Evolutionary conservation across 2,797 vertebrate species (phyloP).

Genomic region (Harpagifer antarcticus): DNA sequence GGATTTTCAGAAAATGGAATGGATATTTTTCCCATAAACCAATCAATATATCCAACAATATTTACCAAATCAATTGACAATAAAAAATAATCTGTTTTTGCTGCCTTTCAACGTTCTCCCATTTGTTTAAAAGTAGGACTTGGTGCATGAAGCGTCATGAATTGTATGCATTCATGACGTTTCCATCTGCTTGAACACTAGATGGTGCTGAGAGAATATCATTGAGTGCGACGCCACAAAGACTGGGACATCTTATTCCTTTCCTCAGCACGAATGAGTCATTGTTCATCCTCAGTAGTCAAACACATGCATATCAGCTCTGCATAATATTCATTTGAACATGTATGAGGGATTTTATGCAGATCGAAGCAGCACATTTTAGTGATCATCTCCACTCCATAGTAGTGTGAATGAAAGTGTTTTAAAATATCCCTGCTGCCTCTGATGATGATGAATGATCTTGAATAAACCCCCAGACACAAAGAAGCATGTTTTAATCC

Average conservation of each 20-base stretch:
- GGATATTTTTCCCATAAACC: too few relatives aligned
- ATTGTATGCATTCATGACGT: constrained; percentile 12
- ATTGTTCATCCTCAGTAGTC: constrained; percentile 14
- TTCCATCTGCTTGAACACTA: constrained; percentile 65
- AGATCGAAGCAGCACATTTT: background rate
- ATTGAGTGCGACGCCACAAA: background rate
- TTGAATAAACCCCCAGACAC: background rate
- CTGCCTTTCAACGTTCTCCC: background rate
- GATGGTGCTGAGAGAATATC: constrained; percentile 70
- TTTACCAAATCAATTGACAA: too few relatives aligned
- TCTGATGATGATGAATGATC: background rate
- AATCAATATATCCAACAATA: too few relatives aligned
- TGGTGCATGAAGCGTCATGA: too few relatives aligned
- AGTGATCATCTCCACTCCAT: background rate
- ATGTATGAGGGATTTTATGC: constrained; percentile 3
- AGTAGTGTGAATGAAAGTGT: background rate
- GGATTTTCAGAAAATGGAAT: too few relatives aligned
- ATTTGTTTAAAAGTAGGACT: background rate
- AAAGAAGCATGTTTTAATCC: constrained; percentile 2
- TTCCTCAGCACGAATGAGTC: constrained; percentile 29
- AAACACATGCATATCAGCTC: constrained; percentile 4
- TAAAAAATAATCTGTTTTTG: too few relatives aligned
- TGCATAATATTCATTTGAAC: constrained; percentile 11
- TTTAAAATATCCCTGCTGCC: background rate
- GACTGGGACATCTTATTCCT: constrained; percentile 21